Evolutionary conservation across 2,113 vertebrate species (phyloP).

Genomic region (Sorex fumeus): DNA sequence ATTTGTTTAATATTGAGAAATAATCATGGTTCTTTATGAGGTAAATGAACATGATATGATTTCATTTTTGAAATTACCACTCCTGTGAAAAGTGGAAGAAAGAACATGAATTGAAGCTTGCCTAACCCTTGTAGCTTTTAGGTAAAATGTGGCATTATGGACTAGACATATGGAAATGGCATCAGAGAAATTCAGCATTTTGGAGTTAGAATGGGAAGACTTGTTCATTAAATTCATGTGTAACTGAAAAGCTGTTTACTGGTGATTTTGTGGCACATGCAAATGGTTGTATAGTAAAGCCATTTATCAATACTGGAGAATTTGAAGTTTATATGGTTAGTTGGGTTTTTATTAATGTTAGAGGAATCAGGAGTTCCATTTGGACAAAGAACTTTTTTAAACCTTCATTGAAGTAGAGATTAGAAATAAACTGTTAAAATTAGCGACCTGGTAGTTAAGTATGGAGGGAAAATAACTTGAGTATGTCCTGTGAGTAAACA

Average conservation of each 20-base stretch:
- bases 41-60: too few species aligned
- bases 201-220: not conserved
- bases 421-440: slow-evolving; percentile 7
- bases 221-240: not conserved
- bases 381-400: not conserved
- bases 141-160: not conserved
- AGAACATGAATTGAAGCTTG: not conserved
- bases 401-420: not conserved
- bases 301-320: not conserved
- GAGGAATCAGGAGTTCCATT: not conserved
- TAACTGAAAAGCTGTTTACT: not conserved
- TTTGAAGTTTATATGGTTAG: not conserved
- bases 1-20: too few species aligned
- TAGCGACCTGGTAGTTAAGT: not conserved
- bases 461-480: not conserved
- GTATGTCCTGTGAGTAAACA: not conserved
- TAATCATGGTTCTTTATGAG: too few species aligned
- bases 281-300: not conserved
- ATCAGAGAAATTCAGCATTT: not conserved
- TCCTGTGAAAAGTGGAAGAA: not conserved
- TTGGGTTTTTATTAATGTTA: not conserved
- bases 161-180: not conserved
- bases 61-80: too few species aligned
- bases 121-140: not conserved
- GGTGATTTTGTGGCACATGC: not conserved